Evolutionary conservation across 2,113 vertebrate species (phyloP).

Genomic region (Chrysemys picta): DNA sequence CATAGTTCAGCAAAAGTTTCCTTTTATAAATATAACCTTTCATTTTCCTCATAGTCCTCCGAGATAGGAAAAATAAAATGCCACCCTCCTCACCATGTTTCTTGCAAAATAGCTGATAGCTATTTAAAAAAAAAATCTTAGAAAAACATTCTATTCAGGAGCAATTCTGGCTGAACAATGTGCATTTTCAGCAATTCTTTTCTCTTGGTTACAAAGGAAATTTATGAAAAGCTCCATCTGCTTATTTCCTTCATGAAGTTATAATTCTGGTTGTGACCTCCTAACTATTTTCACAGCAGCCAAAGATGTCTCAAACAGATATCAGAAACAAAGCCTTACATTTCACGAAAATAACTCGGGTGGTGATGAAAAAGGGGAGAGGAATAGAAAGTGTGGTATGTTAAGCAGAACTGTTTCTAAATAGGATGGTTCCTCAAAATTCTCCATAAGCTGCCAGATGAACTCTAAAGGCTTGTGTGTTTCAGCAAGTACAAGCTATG

Average conservation of each 20-base stretch:
- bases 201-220: not conserved
- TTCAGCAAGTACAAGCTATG: constrained; percentile 46
- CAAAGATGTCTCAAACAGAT: not conserved
- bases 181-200: not conserved
- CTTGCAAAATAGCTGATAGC: not conserved
- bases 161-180: not conserved
- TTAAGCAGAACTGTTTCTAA: constrained; percentile 39
- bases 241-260: not conserved
- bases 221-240: not conserved
- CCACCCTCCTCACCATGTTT: not conserved
- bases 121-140: not conserved
- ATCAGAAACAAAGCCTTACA: not conserved
- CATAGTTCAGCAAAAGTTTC: not conserved
- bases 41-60: not conserved
- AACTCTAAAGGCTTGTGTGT: constrained; percentile 2
- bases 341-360: not conserved
- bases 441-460: constrained; percentile 15
- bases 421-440: not conserved
- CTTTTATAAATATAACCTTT: not conserved
- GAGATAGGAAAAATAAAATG: not conserved
- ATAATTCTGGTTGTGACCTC: accelerated
- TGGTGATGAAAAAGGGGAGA: not conserved
- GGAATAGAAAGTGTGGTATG: not conserved
- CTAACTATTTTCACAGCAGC: not conserved
- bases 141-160: not conserved